Evolutionary conservation across 1,140 invertebrate species (phyloP).

Genomic region (Nylanderia fulva): DNA sequence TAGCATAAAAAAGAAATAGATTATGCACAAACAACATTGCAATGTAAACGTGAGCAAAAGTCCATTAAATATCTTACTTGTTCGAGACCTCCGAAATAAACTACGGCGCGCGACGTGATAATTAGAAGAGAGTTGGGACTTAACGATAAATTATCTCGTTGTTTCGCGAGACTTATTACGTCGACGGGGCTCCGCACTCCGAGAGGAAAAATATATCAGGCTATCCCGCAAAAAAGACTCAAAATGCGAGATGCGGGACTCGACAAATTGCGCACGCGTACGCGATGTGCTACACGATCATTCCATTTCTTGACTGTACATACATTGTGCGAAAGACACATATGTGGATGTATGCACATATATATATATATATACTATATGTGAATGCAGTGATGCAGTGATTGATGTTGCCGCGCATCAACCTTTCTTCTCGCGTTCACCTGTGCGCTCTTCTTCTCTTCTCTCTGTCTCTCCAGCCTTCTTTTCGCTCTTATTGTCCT

Average conservation of each 20-base stretch:
- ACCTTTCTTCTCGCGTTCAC: slow-evolving; percentile 33
- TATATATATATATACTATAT: too few relatives aligned
- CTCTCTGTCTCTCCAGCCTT: neutral
- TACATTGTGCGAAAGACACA: neutral
- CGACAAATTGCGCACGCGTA: slow-evolving; percentile 33
- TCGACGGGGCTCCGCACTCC: slow-evolving; percentile 23
- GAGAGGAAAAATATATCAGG: slow-evolving; percentile 36
- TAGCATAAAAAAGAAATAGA: slow-evolving; percentile 26
- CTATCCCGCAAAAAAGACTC: slow-evolving; percentile 37
- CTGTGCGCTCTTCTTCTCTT: neutral
- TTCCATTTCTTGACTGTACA: slow-evolving; percentile 7
- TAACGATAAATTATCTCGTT: slow-evolving; percentile 55
- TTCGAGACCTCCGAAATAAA: neutral
- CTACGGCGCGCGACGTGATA: slow-evolving; percentile 35
- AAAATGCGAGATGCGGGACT: slow-evolving; percentile 40
- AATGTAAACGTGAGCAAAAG: neutral
- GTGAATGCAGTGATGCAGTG: slow-evolving; percentile 62
- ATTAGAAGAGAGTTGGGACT: slow-evolving; percentile 34
- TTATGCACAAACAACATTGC: neutral
- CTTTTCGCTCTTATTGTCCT: neutral
- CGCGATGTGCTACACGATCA: neutral
- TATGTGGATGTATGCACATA: slow-evolving; percentile 60
- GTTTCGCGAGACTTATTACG: slow-evolving; percentile 43
- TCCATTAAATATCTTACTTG: slow-evolving; percentile 28
- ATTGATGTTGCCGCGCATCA: slow-evolving; percentile 70